phyloP scores from a whole-genome alignment of 2,113 vertebrate species.

The Phyllopteryx taeniolatus region DNA sequence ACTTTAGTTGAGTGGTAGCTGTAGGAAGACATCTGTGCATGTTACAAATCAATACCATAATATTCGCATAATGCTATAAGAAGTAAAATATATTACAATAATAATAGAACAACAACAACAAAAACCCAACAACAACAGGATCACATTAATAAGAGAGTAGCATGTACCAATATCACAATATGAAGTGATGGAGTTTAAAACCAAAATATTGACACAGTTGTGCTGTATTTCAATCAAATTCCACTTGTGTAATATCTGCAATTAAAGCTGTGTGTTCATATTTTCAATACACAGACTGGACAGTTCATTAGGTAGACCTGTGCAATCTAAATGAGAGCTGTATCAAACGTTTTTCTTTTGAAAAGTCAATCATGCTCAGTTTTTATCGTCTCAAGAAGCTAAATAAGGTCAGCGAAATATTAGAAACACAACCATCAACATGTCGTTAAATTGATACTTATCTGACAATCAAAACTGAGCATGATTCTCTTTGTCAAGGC shows the following conservation, averaged over 20 bases:
- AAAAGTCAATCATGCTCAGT: not conserved
- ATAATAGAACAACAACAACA: constrained; percentile 33
- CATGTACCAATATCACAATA: constrained; percentile 36
- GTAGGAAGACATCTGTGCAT: constrained; percentile 5
- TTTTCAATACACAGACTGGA: constrained; percentile 9
- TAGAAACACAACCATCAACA: not conserved
- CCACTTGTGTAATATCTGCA: constrained; percentile 24
- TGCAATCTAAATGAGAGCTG: constrained; percentile 33
- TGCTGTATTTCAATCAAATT: constrained; percentile 14
- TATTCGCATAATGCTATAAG: constrained; percentile 1
- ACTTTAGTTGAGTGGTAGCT: constrained; percentile 2
- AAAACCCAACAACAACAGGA: constrained; percentile 7
- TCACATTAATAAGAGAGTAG: constrained; percentile 24
- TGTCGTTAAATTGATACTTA: not conserved
- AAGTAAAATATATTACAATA: constrained; percentile 1
- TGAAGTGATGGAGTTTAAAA: constrained; percentile 41
- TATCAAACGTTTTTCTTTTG: not conserved
- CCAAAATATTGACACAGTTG: constrained; percentile 38
- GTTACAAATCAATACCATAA: constrained; percentile 4
- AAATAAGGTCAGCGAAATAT: not conserved
- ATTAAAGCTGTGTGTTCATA: constrained; percentile 31
- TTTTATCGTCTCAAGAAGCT: not conserved
- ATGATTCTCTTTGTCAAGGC: not conserved
- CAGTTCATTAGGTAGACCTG: not conserved
- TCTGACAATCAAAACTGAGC: not conserved